A percentile compares a stretch with the other conserved stretches of the same genome.
These are phyloP conservation scores for Orthosia cruda DNA, from an alignment of 2,888 invertebrate genomes.

Conservation along the genomic window DNA sequence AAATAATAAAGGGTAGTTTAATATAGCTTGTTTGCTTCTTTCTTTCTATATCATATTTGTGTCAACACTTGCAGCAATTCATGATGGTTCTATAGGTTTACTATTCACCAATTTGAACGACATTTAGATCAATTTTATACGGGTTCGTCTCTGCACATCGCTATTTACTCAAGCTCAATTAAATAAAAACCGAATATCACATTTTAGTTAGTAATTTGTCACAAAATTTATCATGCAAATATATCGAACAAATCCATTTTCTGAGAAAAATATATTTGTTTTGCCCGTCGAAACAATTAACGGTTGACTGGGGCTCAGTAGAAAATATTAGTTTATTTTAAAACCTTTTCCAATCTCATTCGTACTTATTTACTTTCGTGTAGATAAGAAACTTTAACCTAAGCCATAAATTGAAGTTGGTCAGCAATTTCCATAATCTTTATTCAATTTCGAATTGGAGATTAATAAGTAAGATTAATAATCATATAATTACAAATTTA, in stretches of 20 bases:
- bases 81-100: neutral
- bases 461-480: too few species aligned
- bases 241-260: slow-evolving; percentile 56
- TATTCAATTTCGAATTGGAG: slow-evolving; percentile 10
- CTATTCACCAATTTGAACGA: neutral
- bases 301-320: slow-evolving; percentile 55
- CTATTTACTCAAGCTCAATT: slow-evolving; percentile 5
- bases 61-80: neutral
- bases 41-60: neutral
- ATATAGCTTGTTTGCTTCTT: too few species aligned
- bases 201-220: slow-evolving; percentile 44
- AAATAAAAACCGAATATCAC: slow-evolving; percentile 31
- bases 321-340: slow-evolving; percentile 63
- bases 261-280: slow-evolving; percentile 56
- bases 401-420: slow-evolving; percentile 19
- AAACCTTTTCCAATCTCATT: slow-evolving; percentile 10
- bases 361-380: slow-evolving; percentile 9
- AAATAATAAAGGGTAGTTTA: too few species aligned
- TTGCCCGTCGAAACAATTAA: slow-evolving; percentile 60
- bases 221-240: slow-evolving; percentile 48
- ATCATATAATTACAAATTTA: too few species aligned
- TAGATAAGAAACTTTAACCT: slow-evolving; percentile 6
- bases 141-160: slow-evolving; percentile 1
- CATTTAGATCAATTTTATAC: neutral
- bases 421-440: slow-evolving; percentile 7